Base-by-base conservation (phyloP, 2,888 invertebrate genomes). In the Drosophila recens region DNA sequence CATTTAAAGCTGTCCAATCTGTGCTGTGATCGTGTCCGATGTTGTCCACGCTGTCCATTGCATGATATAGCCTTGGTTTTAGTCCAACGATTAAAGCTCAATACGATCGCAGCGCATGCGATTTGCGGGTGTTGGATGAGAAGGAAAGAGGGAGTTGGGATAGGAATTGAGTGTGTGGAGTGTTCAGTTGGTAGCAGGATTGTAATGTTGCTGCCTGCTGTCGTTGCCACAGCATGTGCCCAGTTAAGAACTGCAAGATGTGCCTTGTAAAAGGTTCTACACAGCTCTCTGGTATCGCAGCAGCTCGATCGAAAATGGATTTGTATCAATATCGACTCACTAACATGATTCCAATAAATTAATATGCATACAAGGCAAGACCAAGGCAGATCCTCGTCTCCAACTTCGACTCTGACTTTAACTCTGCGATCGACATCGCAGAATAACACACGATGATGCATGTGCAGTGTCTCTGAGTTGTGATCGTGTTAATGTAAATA, bases 281-380 rank as follows among this genome's bases (percentile, higher is more conserved):
- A 51, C 36, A n/a, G 36, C 3, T 34, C 57, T 17, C 9, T 38
- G 49, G 75, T 88, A 89, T 90, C 90, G 85, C 51, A 62, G 74
- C 80, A 76, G 76, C 58, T 80, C 90, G 89, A 91, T 91, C 91
- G 87, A 91, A 91, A 91, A 91, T 91, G 91, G 91, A 92, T 92
- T 92, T 91, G 91, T 92, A 92, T 92, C 92, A 92, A 92, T 92
- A 92, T 92, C 92, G 91, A 91, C 91, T 91, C 90, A 86, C 85
- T 89, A 91, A 92, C 92, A 92, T 92, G 92, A 92, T 90, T 92
- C 90, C 92, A 91, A 92, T 92, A 92, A 92, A 92, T 92, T 92
- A 91, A 92, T 91, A 92, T 91, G 88, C 90, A 87, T 87, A 90
- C 90, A 79, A 87, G 82, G 72, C 75, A 71, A 71, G 74, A 65